Evolutionary conservation across 2,797 vertebrate species (phyloP).

Genomic region (Antrozous pallidus): DNA sequence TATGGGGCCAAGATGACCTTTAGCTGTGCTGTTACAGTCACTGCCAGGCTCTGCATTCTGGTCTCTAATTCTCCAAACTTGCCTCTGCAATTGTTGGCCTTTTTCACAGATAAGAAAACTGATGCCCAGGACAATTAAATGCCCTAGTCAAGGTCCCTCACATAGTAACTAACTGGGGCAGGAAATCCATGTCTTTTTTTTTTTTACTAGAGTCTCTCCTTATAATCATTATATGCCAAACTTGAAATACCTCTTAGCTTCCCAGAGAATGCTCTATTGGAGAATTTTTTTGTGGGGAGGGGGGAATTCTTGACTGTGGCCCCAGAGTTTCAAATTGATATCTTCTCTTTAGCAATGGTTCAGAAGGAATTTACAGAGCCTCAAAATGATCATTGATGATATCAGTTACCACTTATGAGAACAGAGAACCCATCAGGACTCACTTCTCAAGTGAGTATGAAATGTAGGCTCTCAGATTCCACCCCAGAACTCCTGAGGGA

Average conservation of each 20-base stretch:
- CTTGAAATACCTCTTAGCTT: background rate
- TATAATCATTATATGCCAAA: background rate
- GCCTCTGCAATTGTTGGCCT: background rate
- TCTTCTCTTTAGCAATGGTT: background rate
- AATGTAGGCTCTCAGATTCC: background rate
- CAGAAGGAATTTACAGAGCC: background rate
- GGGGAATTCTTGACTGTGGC: background rate
- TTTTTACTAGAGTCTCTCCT: background rate
- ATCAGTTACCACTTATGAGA: background rate
- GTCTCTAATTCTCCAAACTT: background rate
- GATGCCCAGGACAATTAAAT: background rate
- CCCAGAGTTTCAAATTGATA: background rate
- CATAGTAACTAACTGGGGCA: background rate
- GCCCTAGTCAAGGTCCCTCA: background rate
- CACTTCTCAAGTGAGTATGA: background rate
- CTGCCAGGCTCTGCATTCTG: background rate
- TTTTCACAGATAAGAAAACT: conserved; percentile 4
- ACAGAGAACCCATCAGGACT: background rate
- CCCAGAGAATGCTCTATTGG: background rate
- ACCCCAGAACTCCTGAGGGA: background rate
- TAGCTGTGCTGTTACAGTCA: background rate
- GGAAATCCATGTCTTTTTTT: background rate
- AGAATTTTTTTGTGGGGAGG: background rate
- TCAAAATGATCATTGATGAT: background rate
- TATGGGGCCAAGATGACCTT: background rate